Base-by-base conservation (phyloP, 2,113 vertebrate genomes). In the Sceloporus tristichus region DNA sequence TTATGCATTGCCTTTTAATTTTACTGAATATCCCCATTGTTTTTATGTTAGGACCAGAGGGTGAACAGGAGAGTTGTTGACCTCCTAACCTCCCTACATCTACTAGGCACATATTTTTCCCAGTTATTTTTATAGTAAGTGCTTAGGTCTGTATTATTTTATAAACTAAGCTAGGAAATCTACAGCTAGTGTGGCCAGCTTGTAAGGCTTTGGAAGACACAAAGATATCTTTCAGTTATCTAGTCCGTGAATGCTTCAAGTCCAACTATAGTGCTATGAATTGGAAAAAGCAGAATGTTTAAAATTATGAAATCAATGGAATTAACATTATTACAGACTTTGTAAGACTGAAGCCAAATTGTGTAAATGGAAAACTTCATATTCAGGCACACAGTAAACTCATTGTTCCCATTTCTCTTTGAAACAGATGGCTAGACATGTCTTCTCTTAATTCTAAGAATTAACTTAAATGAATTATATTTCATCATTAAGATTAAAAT, bases 401-500 rank as follows among this genome's bases (percentile, higher is more conserved):
- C 92, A 91, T 93, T 78, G 42, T 93, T 94, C 93, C 84, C 79
- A 77, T 87, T 92, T 87, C 87, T 95, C 94, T 96, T 84, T 93
- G 75, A 89, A 85, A 93, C 87, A 93, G 94, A 86, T 95, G 90
- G 70, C 25, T 83, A 92, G 91, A 90, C 84, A 90, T 85, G 89
- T 40, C 85, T 95, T 87, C 89, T 48, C 29, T 29, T 89, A 95
- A 94, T 93, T 92, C 42, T 34, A 92, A 89, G 91, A 92, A 93
- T 40, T 94, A 74, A 87, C 94, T 92, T 94, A 91, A 71, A 95
- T 94, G 54, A 93, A 94, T 94, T 89, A 94, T 76, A 48, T 91
- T 94, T 94, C 93, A 92, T 90, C 78, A 92, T 91, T 95, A 90
- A 94, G 82, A 87, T 95, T 95, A 93, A 96, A 88, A 87, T 93